Conservation (phyloP, 2,797 vertebrate genomes). For the Tenualosa thibaudeaui region DNA sequence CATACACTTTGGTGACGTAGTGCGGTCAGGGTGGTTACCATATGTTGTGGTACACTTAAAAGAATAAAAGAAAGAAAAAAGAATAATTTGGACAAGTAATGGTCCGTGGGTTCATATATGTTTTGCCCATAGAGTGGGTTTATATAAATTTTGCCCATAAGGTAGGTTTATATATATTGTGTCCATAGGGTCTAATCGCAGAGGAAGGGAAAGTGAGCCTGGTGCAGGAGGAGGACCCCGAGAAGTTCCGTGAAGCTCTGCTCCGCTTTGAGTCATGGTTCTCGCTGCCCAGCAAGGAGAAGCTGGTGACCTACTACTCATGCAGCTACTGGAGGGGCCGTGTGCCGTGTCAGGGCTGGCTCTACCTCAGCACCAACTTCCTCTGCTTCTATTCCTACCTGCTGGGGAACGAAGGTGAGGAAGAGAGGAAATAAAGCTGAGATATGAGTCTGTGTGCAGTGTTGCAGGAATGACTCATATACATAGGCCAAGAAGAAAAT, state of each 20-base stretch:
- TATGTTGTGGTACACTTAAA: too few species aligned
- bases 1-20: neutral
- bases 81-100: too few species aligned
- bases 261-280: conserved; percentile 95
- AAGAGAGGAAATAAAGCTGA: neutral
- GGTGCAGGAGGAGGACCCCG: conserved; percentile 89
- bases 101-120: too few species aligned
- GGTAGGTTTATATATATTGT: neutral
- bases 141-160: too few species aligned
- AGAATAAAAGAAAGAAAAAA: too few species aligned
- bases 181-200: conserved; percentile 90
- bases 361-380: conserved; percentile 98
- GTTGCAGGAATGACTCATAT: too few species aligned
- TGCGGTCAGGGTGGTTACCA: too few species aligned
- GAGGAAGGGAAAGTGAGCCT: conserved; percentile 89
- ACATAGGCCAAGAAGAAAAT: too few species aligned
- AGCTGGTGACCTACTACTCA: conserved; percentile 95
- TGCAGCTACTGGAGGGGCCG: conserved; percentile 98
- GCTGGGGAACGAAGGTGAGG: conserved; percentile 91
- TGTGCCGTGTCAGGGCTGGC: conserved; percentile 96
- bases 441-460: neutral
- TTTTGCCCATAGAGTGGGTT: too few species aligned
- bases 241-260: conserved; percentile 91
- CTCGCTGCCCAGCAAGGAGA: conserved; percentile 86
- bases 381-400: conserved; percentile 97